Evolutionary conservation across 2,113 vertebrate genomes (phyloP), one percentile per base, ranked within the genome.

Genomic region (Mus pahari): DNA sequence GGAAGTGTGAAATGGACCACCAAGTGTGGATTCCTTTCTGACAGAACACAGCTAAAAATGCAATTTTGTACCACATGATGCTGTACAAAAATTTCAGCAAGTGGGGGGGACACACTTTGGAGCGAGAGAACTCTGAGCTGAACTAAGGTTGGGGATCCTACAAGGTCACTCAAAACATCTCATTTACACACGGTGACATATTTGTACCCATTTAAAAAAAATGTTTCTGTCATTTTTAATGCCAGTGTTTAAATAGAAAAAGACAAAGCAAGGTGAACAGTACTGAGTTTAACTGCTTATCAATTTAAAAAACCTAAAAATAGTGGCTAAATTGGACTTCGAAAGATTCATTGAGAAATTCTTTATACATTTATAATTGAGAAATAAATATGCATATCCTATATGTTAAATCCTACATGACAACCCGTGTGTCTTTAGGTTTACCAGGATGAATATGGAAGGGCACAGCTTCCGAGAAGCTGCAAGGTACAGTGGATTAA

Each of bases 141-240:
- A 13, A 45, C 36, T 62, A 64, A 86, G 22, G 82, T 87, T 73
- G 26, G 60, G 45, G 55, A 24, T 81, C 77, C 77, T 75, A 58
- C 79, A 84, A 31, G 48, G 62, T 55, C 48, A 92, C n/a, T 88
- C 33, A 64, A 64, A 89, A 48, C 8, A 82, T 91, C 79, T 93
- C 79, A 70, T 79, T 81, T 70, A 92, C 75, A 91, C 26, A 96
- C 90, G 19, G 36, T 86, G n/a, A 91, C 66, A 13, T 95, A 75
- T 93, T 82, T 89, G 42, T 6, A 77, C 2, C 50, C 55, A 71
- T 42, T n/a, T 77, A 8, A 31, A 33, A 79, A 81, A 50, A 73
- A 86, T 20, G 9, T 36, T 53, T 81, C 73, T 95, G 24, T 86
- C 71, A 95, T 83, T 94, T 93, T 73, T 95, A 92, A 92, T 55